These are phyloP conservation scores for Stramonita haemastoma DNA, from an alignment of 2,888 invertebrate genomes.

Conservation along the genomic window DNA sequence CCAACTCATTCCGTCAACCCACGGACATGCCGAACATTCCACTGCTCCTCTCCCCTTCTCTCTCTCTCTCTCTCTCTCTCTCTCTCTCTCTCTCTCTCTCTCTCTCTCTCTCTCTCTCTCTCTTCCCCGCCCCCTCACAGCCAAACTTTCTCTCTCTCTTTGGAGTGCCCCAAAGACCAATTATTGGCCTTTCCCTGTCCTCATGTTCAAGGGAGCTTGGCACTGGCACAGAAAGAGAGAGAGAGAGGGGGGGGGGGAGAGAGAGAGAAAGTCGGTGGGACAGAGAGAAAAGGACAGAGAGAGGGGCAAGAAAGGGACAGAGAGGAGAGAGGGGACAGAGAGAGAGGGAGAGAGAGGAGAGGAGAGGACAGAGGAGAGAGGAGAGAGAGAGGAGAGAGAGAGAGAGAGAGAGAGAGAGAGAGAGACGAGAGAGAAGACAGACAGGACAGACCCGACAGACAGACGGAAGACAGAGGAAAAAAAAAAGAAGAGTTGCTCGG, in stretches of 20 bases:
- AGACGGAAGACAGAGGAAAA: neutral
- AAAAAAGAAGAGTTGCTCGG: neutral
- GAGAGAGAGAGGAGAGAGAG: neutral
- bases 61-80: neutral
- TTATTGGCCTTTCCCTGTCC: no score
- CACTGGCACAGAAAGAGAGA: neutral
- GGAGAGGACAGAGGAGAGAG: constrained; percentile 22
- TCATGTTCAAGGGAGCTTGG: neutral
- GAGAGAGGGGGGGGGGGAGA: neutral
- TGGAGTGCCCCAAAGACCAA: no score
- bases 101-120: neutral
- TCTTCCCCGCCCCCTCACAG: neutral
- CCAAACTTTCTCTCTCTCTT: no score
- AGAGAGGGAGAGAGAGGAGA: constrained; percentile 14
- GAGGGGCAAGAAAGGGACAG: neutral
- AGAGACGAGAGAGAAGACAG: neutral
- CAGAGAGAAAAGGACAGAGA: neutral
- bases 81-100: neutral
- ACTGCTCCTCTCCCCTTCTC: neutral
- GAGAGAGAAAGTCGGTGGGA: neutral
- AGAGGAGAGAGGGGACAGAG: neutral
- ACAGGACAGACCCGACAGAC: neutral
- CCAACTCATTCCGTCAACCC: no score
- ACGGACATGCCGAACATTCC: no score
- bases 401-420: neutral